Evolutionary conservation across 2,888 invertebrate species (phyloP).

Genomic region (Andricus quercusramuli): DNA sequence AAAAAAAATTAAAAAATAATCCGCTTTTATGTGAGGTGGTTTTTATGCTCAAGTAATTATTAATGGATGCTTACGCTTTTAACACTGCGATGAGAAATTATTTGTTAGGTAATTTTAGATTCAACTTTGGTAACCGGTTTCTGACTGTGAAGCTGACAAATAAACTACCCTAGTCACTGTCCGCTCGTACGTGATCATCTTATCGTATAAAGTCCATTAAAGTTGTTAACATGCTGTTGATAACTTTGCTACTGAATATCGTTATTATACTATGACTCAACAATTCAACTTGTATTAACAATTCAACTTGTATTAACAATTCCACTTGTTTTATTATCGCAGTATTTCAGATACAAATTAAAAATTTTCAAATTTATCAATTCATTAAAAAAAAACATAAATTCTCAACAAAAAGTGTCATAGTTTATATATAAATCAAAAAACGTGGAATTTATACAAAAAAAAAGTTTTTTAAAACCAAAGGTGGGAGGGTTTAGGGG

Average conservation of each 20-base stretch:
- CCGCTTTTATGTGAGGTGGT: not conserved
- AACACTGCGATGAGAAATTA: not conserved
- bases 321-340: too few species aligned
- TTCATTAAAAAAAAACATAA: too few species aligned
- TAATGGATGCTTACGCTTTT: not conserved
- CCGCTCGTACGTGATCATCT: conserved; percentile 31
- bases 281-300: not conserved
- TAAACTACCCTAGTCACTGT: conserved; percentile 1
- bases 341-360: too few species aligned
- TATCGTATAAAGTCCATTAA: conserved; percentile 26
- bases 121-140: too few species aligned
- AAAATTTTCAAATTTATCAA: too few species aligned
- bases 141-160: not conserved
- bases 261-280: not conserved
- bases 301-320: not conserved
- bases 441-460: too few species aligned
- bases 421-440: too few species aligned
- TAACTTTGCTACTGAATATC: conserved; percentile 12
- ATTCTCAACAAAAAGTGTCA: too few species aligned
- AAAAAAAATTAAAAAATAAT: too few species aligned
- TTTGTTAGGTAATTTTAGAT: not conserved
- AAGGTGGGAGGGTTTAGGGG: too few species aligned
- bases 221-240: conserved; percentile 19
- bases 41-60: not conserved
- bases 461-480: too few species aligned